Base-by-base conservation (phyloP, 2,888 invertebrate genomes). In the Rhimphoctona megacephalus region DNA sequence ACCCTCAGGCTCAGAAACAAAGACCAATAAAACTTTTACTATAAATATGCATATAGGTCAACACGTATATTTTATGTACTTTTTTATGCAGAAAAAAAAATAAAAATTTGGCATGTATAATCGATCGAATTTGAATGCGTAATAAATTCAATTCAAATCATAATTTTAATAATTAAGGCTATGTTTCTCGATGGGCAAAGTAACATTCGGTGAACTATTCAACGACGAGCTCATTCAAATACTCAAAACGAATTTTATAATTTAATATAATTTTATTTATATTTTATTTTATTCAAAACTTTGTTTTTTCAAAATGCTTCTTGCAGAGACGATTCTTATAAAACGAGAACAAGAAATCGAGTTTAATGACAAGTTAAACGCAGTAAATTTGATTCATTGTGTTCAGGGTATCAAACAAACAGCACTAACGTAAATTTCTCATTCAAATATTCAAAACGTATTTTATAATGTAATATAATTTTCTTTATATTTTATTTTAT, bases 1-100 rank as follows among this genome's bases (percentile, higher is more conserved):
- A 22, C 8, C 22, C 43, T 22, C 82, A 69, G 49, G 78, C 66
- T 64, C 54, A 79, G 22, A 36, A 81, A 52, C 61, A 61, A 76
- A 74, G 85, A 85, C 61, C 61, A 61, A 66, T 66, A 86, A 76
- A 76, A 89, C 90, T 89, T 90, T 90, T 90, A 90, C 87, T 87
- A 85, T 83, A 85, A 9, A 22, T 30, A 30, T 64, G 33, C 30
- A 73, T 85, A 39, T 30, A 39, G 77, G 66, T 57, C 81, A 52
- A 64, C 49, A 9, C 9, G 19, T 43, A 39, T 52, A 6, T 66
- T 52, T 52, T 77, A 43, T 73, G 36, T 43, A 14, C 25, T 46
- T 52, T 67, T 83, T 17, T 19, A 66, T 30, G 14, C 49, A 30
- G 64, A 7, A 36, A 57, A 25, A 17, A 25, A 8, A 14, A 49